Evolutionary conservation across 2,797 vertebrate species (phyloP).

Genomic region (Lacerta viridis): DNA sequence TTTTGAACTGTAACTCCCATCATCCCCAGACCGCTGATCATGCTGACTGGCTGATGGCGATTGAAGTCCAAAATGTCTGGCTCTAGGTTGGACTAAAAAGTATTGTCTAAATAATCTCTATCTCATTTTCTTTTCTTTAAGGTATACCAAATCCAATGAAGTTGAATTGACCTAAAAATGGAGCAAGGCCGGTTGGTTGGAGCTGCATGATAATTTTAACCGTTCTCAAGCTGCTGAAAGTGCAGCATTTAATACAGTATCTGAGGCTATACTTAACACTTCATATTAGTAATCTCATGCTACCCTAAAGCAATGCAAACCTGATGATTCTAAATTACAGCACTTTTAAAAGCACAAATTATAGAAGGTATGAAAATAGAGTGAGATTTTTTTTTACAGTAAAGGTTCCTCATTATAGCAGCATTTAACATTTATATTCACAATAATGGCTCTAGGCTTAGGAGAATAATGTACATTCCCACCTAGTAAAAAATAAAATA

Average conservation of each 20-base stretch:
- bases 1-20: too few relatives aligned
- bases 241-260: neutral
- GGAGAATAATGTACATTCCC: slow-evolving; percentile 25
- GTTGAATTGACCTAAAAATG: slow-evolving; percentile 18
- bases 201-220: slow-evolving; percentile 1
- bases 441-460: slow-evolving; percentile 4
- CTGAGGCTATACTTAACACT: slow-evolving; percentile 27
- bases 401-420: slow-evolving; percentile 45
- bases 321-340: slow-evolving; percentile 28
- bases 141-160: slow-evolving; percentile 1
- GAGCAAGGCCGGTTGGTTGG: neutral
- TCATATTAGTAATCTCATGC: neutral
- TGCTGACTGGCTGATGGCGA: too few relatives aligned
- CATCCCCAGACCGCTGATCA: too few relatives aligned
- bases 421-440: slow-evolving; percentile 53
- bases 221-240: neutral
- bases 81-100: neutral
- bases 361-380: slow-evolving; percentile 12
- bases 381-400: neutral
- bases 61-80: too few relatives aligned
- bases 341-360: slow-evolving; percentile 20
- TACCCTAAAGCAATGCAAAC: slow-evolving; percentile 40
- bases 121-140: neutral
- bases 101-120: neutral
- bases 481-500: slow-evolving; percentile 20